Base-by-base conservation (phyloP, 2,888 invertebrate genomes). In the Cataglyphis altisquamis region DNA sequence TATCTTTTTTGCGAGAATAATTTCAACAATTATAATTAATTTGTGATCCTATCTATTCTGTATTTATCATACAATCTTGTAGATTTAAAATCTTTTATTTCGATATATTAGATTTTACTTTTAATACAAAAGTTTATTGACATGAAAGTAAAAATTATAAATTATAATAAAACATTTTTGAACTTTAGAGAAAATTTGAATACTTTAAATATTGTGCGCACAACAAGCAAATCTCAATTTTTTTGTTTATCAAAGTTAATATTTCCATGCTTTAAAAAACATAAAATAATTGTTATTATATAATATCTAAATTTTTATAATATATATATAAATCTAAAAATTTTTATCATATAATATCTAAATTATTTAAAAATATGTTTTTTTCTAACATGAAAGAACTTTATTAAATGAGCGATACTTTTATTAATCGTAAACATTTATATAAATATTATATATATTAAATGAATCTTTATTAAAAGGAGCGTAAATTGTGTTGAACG, bases 11-110 rank as follows among this genome's bases (percentile, higher is more conserved):
- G 9, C n/a, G 32, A 29, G 29, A 29, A 29, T 9, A 45, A 5
- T 32, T 74, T 62, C 2, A n/a, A 21, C 4, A 60, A 60, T 73
- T 62, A 60, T 25, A 39, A 73, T 29, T 18, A 36, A 73, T 41
- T 63, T 3, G 2, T 25, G 0, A 25, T 15, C 21, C 60, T 4
- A 15, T 21, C 5, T 10, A 10, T 21, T 52, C 25, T 48, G 10
- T 0, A 21, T 5, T 72, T 21, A 72, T 1, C n/a, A 52, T 36
- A n/a, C 36, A 48, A 68, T 32, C 8, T 52, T 3, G 55, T 21
- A n/a, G 2, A 52, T 8, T n/a, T n/a, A 52, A 48, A 48, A n/a
- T 52, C 8, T 57, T 57, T 62, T 9, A 62, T 62, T 32, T 18
- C 32, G 62, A 32, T 18, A 55, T n/a, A 21, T 55, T 21, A 21